Percentiles rank a stretch among this genome's conserved stretches.
Conservation (phyloP, 2,797 vertebrate species). For the Natrix natrix region DNA sequence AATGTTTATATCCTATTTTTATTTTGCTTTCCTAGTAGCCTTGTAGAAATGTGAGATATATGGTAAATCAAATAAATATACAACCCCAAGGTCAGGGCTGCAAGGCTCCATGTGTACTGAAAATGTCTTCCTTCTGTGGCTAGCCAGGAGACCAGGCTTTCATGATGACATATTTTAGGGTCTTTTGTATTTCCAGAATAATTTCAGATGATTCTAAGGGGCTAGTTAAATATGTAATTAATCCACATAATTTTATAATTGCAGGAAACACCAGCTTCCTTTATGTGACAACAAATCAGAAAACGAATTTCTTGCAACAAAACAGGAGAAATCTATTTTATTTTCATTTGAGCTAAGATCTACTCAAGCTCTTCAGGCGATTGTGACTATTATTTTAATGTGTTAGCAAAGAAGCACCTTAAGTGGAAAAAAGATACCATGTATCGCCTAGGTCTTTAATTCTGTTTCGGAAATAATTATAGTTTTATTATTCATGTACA, state of each 20-base stretch:
- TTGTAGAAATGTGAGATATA: not conserved
- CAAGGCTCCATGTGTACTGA: not conserved
- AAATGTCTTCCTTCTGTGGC: conserved; percentile 2
- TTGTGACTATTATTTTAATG: not conserved
- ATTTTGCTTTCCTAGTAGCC: not conserved
- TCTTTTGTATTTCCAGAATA: not conserved
- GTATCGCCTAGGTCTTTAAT: conserved; percentile 31
- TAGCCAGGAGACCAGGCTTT: not conserved
- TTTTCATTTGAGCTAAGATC: not conserved
- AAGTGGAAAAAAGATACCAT: not conserved
- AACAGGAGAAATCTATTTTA: not conserved
- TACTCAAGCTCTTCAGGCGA: not conserved
- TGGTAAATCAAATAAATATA: not conserved
- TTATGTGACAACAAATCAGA: not conserved
- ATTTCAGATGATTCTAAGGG: conserved; percentile 28
- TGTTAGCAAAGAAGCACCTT: not conserved
- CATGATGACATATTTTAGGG: conserved; percentile 13
- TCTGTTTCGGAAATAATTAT: conserved; percentile 52
- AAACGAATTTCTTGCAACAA: not conserved
- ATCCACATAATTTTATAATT: not conserved
- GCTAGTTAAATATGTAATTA: not conserved
- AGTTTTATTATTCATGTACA: conserved; percentile 39
- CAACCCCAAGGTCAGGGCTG: conserved; percentile 4
- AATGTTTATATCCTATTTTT: not conserved
- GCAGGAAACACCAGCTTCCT: not conserved